Evolutionary conservation across 1,140 invertebrate genomes (phyloP).

Genomic region (Archivesica marissinica): DNA sequence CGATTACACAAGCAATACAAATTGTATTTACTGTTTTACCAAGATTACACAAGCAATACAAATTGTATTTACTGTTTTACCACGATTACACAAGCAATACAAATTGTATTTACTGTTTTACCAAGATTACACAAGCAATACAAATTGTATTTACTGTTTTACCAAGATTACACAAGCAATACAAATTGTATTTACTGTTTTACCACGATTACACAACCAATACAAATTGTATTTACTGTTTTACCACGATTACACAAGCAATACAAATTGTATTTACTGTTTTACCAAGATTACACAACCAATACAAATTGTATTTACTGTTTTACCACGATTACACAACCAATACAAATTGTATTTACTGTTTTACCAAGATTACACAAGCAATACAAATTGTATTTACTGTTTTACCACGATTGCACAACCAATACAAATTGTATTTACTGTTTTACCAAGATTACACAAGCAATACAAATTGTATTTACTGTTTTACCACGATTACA

Average conservation of each 20-base stretch:
- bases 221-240: not conserved
- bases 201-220: not conserved
- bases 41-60: not conserved
- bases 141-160: not conserved
- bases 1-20: not conserved
- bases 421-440: no score
- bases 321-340: not conserved
- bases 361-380: not conserved
- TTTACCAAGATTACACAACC: not conserved
- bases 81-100: not conserved
- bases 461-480: not conserved
- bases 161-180: not conserved
- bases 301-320: not conserved
- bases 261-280: not conserved
- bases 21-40: not conserved
- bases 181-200: not conserved
- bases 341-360: not conserved
- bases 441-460: not conserved
- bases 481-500: not conserved
- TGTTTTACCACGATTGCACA: not conserved
- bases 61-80: not conserved
- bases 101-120: not conserved
- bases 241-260: not conserved
- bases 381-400: not conserved
- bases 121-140: not conserved